Evolutionary conservation across 2,888 invertebrate genomes (phyloP).

Genomic region (Drosophila birchii): DNA sequence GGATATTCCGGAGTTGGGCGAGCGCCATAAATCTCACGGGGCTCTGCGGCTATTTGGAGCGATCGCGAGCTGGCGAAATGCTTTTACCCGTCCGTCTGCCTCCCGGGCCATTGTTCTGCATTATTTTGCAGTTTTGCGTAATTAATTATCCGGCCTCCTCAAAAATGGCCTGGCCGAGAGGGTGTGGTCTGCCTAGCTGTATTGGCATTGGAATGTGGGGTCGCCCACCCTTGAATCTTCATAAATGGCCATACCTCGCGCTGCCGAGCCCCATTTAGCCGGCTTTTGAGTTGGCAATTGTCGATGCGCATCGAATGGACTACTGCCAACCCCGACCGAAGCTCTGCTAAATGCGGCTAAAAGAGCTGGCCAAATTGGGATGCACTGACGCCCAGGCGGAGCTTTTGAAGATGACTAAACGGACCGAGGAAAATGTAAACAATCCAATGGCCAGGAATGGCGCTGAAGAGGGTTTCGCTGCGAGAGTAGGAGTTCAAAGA

Average conservation of each 20-base stretch:
- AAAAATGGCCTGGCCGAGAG: conserved; percentile 56
- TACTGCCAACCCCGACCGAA: conserved; percentile 8
- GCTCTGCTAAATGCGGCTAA: conserved; percentile 25
- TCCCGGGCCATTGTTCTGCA: conserved; percentile 62
- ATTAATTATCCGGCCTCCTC: conserved; percentile 54
- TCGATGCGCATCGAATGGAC: conserved; percentile 30
- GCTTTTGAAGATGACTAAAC: conserved; percentile 16
- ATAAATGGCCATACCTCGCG: conserved; percentile 15
- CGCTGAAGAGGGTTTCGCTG: background rate
- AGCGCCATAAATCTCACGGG: conserved; percentile 66
- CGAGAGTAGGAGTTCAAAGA: conserved; percentile 24
- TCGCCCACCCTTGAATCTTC: conserved; percentile 42
- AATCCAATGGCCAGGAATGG: conserved; percentile 12
- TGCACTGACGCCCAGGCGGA: conserved; percentile 16
- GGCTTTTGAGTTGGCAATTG: conserved; percentile 23
- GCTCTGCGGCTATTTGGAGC: conserved; percentile 10
- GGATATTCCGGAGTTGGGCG: conserved; percentile 64
- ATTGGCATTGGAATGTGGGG: conserved; percentile 24
- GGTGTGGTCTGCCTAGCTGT: conserved; percentile 34
- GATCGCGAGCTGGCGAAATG: conserved; percentile 58
- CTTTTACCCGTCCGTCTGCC: conserved; percentile 49
- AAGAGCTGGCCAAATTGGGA: conserved; percentile 36
- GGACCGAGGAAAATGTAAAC: conserved; percentile 4
- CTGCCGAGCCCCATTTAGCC: conserved; percentile 15
- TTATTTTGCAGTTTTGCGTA: conserved; percentile 63